Evolutionary conservation across 1,140 invertebrate genomes (phyloP).

Genomic region (Heliothis subflexa): DNA sequence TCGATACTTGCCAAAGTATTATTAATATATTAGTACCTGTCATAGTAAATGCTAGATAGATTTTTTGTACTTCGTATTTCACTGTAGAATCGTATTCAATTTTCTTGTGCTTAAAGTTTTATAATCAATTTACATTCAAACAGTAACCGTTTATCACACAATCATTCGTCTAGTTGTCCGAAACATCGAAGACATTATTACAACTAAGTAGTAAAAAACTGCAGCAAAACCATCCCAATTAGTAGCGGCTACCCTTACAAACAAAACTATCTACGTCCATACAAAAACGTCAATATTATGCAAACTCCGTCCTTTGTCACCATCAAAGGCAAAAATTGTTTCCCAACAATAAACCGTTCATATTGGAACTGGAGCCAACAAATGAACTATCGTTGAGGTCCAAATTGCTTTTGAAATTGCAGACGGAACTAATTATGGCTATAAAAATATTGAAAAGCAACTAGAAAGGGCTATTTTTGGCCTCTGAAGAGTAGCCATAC

Average conservation of each 20-base stretch:
- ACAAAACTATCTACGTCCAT: not conserved
- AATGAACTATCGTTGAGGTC: conserved; percentile 58
- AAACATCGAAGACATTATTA: not conserved
- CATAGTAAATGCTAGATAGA: no score
- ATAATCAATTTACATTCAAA: no score
- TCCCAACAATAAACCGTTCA: conserved; percentile 24
- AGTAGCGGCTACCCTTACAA: conserved; percentile 6
- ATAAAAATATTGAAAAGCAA: conserved; percentile 64
- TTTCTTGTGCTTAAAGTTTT: no score
- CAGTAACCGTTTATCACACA: no score
- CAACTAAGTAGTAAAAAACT: not conserved
- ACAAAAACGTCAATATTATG: conserved; percentile 33
- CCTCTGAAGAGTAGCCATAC: conserved; percentile 58
- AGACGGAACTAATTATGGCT: conserved; percentile 65
- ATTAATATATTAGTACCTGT: no score
- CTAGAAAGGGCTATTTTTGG: conserved; percentile 58
- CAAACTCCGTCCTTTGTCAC: conserved; percentile 20
- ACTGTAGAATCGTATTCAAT: not conserved
- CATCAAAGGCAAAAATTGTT: conserved; percentile 49
- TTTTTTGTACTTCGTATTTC: not conserved
- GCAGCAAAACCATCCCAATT: conserved; percentile 7
- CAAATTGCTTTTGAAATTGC: conserved; percentile 35
- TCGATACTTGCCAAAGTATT: no score
- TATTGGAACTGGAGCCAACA: conserved; percentile 39
- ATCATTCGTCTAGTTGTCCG: not conserved